Evolutionary conservation across 2,113 vertebrate genomes (phyloP).

Genomic region (Herpetotheres cachinnans): DNA sequence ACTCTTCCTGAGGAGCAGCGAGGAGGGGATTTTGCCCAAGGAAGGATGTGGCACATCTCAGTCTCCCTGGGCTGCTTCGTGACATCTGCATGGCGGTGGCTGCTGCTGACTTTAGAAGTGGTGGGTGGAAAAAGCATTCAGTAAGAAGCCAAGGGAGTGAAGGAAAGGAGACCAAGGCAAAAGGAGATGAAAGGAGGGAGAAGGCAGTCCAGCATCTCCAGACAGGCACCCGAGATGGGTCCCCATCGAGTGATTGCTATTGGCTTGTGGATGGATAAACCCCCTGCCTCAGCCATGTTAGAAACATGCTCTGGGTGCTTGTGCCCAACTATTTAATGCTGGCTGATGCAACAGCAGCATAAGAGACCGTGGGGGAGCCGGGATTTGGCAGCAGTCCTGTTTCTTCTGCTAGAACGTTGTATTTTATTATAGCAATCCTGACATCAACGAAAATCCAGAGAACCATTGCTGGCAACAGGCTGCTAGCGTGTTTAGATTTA

Average conservation of each 20-base stretch:
- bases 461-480: not conserved
- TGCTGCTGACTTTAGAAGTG: not conserved
- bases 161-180: not conserved
- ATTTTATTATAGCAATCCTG: not conserved
- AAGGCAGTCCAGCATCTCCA: not conserved
- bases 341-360: not conserved
- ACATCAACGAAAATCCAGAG: rapidly evolving
- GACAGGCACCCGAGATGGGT: not conserved
- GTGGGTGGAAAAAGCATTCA: not conserved
- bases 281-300: not conserved
- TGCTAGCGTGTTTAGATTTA: not conserved
- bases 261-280: rapidly evolving
- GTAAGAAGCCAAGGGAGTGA: not conserved
- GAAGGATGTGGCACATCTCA: not conserved
- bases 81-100: not conserved
- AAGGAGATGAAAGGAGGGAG: not conserved
- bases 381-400: not conserved
- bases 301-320: not conserved
- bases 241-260: rapidly evolving
- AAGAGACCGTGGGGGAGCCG: rapidly evolving
- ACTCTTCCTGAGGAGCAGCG: rapidly evolving
- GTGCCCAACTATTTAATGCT: not conserved
- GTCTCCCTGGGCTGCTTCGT: not conserved
- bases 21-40: not conserved
- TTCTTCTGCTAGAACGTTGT: not conserved